These are phyloP conservation scores for Dissostichus mawsoni DNA, from an alignment of 2,113 vertebrate genomes.

Conservation along the genomic window DNA sequence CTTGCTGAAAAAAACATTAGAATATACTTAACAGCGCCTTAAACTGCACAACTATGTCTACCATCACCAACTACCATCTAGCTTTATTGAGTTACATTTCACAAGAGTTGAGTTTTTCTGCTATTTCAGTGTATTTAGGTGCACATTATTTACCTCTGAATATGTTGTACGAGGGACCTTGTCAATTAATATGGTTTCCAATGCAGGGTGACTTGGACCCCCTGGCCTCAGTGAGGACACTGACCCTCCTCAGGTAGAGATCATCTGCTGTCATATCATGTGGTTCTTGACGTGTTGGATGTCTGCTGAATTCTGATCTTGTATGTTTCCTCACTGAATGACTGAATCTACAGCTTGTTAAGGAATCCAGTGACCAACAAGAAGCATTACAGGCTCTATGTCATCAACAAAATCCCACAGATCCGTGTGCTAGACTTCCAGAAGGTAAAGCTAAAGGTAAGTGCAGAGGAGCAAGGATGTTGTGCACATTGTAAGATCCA, in stretches of 20 bases:
- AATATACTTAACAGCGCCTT: not conserved
- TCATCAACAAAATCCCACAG: constrained; percentile 96
- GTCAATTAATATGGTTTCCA: not conserved
- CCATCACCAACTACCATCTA: not conserved
- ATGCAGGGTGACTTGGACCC: constrained; percentile 95
- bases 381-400: constrained; percentile 98
- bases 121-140: not conserved
- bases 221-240: constrained; percentile 89
- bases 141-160: not conserved
- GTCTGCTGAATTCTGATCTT: not conserved
- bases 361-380: constrained; percentile 98
- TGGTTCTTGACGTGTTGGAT: not conserved
- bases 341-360: constrained; percentile 85
- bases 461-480: not conserved
- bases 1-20: too few species aligned
- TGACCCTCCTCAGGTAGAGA: constrained; percentile 92
- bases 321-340: not conserved
- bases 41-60: not conserved
- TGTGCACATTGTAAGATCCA: not conserved
- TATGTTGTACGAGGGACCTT: not conserved
- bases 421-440: constrained; percentile 97
- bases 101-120: not conserved
- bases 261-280: not conserved
- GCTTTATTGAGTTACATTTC: not conserved
- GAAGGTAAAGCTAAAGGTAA: constrained; percentile 97